Percentiles rank a stretch among this genome's conserved stretches.
Evolutionary conservation across 2,113 vertebrate genomes (phyloP).

Genomic region (Phyllopteryx taeniolatus): DNA sequence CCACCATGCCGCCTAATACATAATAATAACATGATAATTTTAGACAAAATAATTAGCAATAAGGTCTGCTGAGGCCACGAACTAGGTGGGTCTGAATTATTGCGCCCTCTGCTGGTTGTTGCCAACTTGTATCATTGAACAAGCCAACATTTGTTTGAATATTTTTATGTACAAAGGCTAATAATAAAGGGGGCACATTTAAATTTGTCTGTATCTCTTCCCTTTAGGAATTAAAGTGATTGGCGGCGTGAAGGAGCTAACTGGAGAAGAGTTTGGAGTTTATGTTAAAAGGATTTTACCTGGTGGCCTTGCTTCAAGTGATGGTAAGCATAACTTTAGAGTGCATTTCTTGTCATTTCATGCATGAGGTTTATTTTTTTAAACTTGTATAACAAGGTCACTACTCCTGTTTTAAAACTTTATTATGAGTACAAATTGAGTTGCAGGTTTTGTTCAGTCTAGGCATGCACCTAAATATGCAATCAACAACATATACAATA

Average conservation of each 20-base stretch:
- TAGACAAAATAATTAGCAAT: too few relatives aligned
- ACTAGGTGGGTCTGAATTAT: too few relatives aligned
- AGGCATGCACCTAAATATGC: too few relatives aligned
- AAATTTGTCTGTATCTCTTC: neutral
- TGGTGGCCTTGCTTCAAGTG: constrained; percentile 81
- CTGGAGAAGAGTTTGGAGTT: constrained; percentile 86
- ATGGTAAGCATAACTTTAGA: constrained; percentile 66
- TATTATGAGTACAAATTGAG: neutral
- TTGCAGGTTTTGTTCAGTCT: neutral
- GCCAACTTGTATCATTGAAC: too few relatives aligned
- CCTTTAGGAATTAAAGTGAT: constrained; percentile 86
- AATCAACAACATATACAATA: too few relatives aligned
- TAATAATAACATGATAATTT: too few relatives aligned
- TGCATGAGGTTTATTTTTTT: neutral
- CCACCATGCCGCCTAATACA: too few relatives aligned
- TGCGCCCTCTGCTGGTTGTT: too few relatives aligned
- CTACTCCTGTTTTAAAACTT: neutral
- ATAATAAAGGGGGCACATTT: neutral
- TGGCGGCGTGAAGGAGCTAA: constrained; percentile 83
- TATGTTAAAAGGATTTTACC: constrained; percentile 89
- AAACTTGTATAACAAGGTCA: neutral
- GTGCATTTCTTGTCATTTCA: neutral
- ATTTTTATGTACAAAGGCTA: neutral
- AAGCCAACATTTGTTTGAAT: too few relatives aligned
- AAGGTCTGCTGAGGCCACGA: too few relatives aligned